These are phyloP conservation scores for Troilus luridus DNA, from an alignment of 2,888 invertebrate genomes.

Conservation along the genomic window DNA sequence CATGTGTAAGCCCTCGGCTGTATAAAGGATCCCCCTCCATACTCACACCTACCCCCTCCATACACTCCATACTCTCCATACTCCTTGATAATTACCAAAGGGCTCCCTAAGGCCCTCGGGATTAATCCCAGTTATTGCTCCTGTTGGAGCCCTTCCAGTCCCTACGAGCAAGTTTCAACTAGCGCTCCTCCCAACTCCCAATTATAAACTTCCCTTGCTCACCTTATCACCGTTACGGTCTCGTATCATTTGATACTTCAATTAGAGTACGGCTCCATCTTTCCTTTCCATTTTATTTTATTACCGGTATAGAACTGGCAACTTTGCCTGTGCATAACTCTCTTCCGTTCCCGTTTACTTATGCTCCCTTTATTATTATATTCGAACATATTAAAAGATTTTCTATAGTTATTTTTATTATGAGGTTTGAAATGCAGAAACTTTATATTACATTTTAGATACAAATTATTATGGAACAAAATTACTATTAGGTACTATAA, in stretches of 20 bases:
- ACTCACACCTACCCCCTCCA: not conserved
- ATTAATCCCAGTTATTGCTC: slow-evolving; percentile 45
- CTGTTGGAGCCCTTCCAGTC: slow-evolving; percentile 13
- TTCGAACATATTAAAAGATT: not conserved
- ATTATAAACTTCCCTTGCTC: slow-evolving; percentile 15
- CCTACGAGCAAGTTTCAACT: not conserved
- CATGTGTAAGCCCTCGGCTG: slow-evolving; percentile 8
- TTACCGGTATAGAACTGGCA: not conserved
- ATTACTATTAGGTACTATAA: too few species aligned
- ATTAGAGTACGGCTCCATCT: not conserved
- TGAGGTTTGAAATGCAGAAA: too few species aligned
- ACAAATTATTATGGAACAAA: too few species aligned
- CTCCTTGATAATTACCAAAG: slow-evolving; percentile 32
- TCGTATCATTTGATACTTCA: slow-evolving; percentile 2
- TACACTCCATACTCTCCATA: not conserved
- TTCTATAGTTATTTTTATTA: too few species aligned
- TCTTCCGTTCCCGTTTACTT: not conserved
- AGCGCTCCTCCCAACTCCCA: not conserved
- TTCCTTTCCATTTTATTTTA: not conserved
- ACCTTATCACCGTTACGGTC: slow-evolving; percentile 4
- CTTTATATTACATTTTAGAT: too few species aligned
- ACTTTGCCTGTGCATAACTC: not conserved
- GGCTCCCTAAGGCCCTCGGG: not conserved
- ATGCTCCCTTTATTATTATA: not conserved
- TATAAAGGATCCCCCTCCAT: not conserved